These are phyloP conservation scores for Aphodius granarius DNA, from an alignment of 2,888 invertebrate genomes.

Conservation along the genomic window DNA sequence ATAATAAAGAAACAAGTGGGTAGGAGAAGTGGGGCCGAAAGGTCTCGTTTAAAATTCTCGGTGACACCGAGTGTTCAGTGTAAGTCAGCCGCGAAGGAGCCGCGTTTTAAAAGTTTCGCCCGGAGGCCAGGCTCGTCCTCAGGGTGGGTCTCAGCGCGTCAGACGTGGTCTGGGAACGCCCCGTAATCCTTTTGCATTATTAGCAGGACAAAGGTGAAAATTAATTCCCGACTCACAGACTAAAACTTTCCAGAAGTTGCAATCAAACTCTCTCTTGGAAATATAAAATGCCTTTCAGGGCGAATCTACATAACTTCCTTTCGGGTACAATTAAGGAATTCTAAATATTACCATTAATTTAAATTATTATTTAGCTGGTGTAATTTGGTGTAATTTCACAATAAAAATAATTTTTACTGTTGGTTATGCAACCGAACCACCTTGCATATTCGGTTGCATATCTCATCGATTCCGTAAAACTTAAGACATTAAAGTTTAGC, in stretches of 20 bases:
- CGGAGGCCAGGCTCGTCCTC: background rate
- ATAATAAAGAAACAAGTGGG: background rate
- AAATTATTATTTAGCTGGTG: no score
- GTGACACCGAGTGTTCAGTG: background rate
- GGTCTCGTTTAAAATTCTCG: background rate
- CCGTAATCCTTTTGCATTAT: background rate
- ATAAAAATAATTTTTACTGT: no score
- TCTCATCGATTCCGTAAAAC: no score
- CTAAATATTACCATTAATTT: background rate
- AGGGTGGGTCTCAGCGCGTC: no score
- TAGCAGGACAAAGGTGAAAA: background rate
- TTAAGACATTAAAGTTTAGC: background rate
- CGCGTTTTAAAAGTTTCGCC: background rate
- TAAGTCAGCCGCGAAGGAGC: background rate
- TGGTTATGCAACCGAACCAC: no score
- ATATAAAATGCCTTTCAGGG: background rate
- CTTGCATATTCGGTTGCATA: no score
- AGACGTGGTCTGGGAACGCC: background rate
- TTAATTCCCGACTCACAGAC: background rate
- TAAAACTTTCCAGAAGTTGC: background rate
- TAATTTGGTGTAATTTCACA: no score
- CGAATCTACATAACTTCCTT: background rate
- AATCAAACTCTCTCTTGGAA: background rate
- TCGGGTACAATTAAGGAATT: background rate
- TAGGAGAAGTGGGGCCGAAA: background rate